phyloP scores from a whole-genome alignment of 2,888 invertebrate genomes.

The Dicyrtoma fusca region DNA sequence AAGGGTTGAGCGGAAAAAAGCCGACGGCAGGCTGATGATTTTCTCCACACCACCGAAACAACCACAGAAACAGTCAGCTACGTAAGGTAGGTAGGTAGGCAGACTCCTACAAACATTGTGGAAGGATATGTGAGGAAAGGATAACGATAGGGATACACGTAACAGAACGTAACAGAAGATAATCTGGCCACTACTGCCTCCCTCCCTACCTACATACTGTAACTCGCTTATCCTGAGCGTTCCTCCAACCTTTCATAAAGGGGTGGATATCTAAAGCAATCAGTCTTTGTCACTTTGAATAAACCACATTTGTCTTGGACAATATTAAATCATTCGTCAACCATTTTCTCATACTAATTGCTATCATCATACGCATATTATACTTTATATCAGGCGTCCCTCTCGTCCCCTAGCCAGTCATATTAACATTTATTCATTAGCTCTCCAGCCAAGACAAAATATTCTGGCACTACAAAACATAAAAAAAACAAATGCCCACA shows the following conservation, averaged over 20 bases:
- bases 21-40: slow-evolving; percentile 26
- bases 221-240: no score
- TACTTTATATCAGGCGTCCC: neutral
- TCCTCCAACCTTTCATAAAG: no score
- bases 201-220: no score
- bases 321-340: slow-evolving; percentile 56
- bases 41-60: slow-evolving; percentile 16
- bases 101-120: neutral
- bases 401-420: neutral
- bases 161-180: no score
- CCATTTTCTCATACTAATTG: slow-evolving; percentile 24
- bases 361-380: slow-evolving; percentile 43
- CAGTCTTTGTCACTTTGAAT: slow-evolving; percentile 57
- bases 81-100: neutral
- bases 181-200: no score
- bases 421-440: no score
- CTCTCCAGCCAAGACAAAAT: no score
- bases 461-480: no score
- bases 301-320: slow-evolving; percentile 56
- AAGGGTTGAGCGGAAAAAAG: slow-evolving; percentile 22
- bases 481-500: no score
- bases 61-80: neutral
- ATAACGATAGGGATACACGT: slow-evolving; percentile 12
- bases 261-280: slow-evolving; percentile 54
- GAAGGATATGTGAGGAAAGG: slow-evolving; percentile 19